phyloP scores from a whole-genome alignment of 1,140 invertebrate species.

The Rhopalosiphum padi region DNA sequence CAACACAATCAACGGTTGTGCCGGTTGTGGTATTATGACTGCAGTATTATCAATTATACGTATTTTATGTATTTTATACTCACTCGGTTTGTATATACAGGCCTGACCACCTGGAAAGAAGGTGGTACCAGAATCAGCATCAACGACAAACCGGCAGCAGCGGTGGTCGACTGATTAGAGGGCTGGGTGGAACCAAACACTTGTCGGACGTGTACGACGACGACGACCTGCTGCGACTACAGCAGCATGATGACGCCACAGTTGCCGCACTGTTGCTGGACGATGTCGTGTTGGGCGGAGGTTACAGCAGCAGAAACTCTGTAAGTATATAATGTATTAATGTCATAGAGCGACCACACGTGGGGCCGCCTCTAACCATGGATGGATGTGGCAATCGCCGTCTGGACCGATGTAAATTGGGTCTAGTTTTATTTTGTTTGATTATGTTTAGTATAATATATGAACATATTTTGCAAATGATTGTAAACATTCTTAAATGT shows the following conservation, averaged over 20 bases:
- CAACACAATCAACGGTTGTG: background rate
- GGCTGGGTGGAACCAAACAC: background rate
- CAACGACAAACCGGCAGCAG: slow-evolving; percentile 55
- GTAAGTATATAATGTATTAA: background rate
- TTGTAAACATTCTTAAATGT: too few species aligned
- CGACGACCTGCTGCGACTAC: slow-evolving; percentile 9
- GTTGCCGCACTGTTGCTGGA: background rate
- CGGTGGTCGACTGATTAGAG: background rate
- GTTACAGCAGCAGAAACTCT: background rate
- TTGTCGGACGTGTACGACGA: slow-evolving; percentile 39
- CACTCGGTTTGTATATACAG: background rate
- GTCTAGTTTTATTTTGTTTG: too few species aligned
- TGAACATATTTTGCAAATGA: too few species aligned
- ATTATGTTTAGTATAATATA: too few species aligned
- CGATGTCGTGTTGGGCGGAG: background rate
- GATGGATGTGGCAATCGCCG: background rate
- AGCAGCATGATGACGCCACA: background rate
- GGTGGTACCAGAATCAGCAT: slow-evolving; percentile 51
- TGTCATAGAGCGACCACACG: background rate
- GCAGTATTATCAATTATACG: background rate
- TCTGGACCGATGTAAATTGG: background rate
- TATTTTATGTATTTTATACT: background rate
- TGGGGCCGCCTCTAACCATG: background rate
- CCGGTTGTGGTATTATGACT: background rate
- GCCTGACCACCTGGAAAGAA: slow-evolving; percentile 58